Conservation (phyloP, 2,797 vertebrate genomes). For the Gorsachius magnificus region DNA sequence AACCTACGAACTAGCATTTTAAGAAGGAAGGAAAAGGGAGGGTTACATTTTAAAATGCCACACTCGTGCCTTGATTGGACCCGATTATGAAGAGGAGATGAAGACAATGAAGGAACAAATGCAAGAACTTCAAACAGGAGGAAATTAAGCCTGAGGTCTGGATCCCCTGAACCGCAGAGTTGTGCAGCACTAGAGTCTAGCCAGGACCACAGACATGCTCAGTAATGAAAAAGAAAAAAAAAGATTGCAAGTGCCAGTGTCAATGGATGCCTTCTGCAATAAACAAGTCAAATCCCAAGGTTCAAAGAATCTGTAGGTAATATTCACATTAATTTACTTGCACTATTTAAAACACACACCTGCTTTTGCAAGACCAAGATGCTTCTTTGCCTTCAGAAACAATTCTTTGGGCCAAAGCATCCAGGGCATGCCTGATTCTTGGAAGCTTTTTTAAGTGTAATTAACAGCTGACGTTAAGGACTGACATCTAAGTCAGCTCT, state of each 20-base stretch:
- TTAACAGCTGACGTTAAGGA: background rate
- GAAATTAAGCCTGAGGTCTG: background rate
- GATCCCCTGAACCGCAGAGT: background rate
- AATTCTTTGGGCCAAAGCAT: background rate
- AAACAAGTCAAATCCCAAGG: background rate
- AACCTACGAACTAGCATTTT: background rate
- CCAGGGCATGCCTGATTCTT: background rate
- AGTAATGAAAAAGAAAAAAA: background rate
- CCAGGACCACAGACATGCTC: background rate
- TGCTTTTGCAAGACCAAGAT: background rate
- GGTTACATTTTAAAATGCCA: background rate
- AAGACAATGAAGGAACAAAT: background rate
- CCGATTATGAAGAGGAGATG: background rate
- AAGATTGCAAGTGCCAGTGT: background rate
- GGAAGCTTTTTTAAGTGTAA: background rate
- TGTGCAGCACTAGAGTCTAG: background rate
- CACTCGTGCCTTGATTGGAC: background rate
- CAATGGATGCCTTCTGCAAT: background rate
- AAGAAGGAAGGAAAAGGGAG: background rate
- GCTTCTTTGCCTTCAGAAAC: background rate
- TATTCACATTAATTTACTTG: background rate
- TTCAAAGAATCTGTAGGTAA: background rate
- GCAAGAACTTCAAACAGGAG: background rate
- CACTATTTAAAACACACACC: background rate
- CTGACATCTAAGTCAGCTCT: background rate